Conservation (phyloP, 2,888 invertebrate genomes). For the Mythimna impura region DNA sequence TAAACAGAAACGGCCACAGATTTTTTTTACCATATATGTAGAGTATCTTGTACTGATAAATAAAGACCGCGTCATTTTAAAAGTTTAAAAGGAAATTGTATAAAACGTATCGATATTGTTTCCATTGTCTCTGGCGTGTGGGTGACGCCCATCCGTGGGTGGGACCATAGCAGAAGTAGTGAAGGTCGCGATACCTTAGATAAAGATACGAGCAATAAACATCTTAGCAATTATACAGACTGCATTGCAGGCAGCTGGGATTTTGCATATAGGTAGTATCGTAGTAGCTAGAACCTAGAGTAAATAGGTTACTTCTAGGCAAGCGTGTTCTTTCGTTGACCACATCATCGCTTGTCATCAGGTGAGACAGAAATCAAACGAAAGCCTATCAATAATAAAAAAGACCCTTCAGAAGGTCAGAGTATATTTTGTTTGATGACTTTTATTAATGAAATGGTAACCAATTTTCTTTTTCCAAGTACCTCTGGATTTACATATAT, state of each 20-base stretch:
- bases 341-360: too few relatives aligned
- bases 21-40: neutral
- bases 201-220: conserved; percentile 47
- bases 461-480: neutral
- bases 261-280: too few relatives aligned
- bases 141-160: conserved; percentile 81
- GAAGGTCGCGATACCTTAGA: conserved; percentile 73
- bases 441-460: neutral
- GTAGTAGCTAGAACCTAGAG: too few relatives aligned
- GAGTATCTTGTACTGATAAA: conserved; percentile 24
- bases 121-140: conserved; percentile 74
- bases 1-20: neutral
- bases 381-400: too few relatives aligned
- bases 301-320: too few relatives aligned
- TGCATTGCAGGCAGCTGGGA: neutral
- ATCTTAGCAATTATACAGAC: conserved; percentile 38
- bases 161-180: conserved; percentile 68
- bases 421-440: neutral
- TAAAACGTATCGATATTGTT: conserved; percentile 60
- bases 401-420: neutral
- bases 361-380: too few relatives aligned
- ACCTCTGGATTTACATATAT: too few relatives aligned
- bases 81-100: conserved; percentile 58
- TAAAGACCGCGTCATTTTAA: conserved; percentile 29
- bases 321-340: too few relatives aligned